Base-by-base conservation (phyloP, 2,888 invertebrate genomes). In the Caenorhabditis zanzibari region DNA sequence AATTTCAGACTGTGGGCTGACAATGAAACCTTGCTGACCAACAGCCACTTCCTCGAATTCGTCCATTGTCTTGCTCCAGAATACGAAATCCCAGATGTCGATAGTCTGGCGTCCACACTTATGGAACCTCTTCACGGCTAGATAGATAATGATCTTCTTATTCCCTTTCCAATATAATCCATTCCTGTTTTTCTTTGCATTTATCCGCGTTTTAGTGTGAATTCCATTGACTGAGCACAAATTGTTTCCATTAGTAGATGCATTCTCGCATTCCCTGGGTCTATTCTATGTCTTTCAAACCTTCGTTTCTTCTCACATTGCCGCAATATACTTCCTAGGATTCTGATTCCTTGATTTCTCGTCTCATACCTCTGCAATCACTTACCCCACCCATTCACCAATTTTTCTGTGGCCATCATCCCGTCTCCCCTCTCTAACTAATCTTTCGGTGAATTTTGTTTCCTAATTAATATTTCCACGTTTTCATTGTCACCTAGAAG, bases 21-120 rank as follows among this genome's bases (percentile, higher is more conserved):
- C 66, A 80, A 80, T 49, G 83, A 83, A 47, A 75, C 74, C 10
- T 64, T 83, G n/a, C 28, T 83, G 3, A 32, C 64, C 6, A 83
- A 83, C 58, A 68, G 32, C 2, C 38, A 72, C 47, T 83, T 83
- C 83, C 69, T 80, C 7, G 88, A 88, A 2, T 80, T 88, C 41
- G 81, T 89, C 0, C 88, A 86, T 26, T 73, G 81, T 14, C 74
- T 89, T 54, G 86, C 88, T 38, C 89, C 89, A 22, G 89, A 89
- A 22, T 89, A 89, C 79, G 89, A 89, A 49, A 73, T 89, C 26
- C 88, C 88, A 9, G 87, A 86, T 44, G 76, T 76, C 1, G 77
- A 75, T 0, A 63, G 74, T 26, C 73, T 88, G 14, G 82, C 86
- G 12, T 54, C 69, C 2, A 64, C 58, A 2, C 49, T 76, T 24